phyloP scores from a whole-genome alignment of 1,140 invertebrate genomes.

The Chrysoperla carnea region DNA sequence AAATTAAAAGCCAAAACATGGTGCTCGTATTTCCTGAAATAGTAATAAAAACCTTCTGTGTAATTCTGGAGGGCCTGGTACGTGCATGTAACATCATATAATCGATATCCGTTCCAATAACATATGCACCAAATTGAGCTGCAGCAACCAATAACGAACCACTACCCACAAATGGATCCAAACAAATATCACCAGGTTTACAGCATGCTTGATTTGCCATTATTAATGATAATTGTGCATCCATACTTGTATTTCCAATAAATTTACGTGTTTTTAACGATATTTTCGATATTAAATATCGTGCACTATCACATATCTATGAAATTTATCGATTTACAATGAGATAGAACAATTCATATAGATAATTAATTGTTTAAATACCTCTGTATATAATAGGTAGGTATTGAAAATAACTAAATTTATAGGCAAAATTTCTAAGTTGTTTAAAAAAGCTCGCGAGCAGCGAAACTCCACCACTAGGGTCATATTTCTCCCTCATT shows the following conservation, averaged over 20 bases:
- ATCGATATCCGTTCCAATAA: conserved; percentile 86
- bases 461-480: too few relatives aligned
- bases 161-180: conserved; percentile 92
- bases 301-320: conserved; percentile 63
- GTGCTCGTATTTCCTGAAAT: too few relatives aligned
- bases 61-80: conserved; percentile 59
- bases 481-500: too few relatives aligned
- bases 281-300: conserved; percentile 57
- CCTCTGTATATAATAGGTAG: too few relatives aligned
- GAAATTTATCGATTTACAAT: conserved; percentile 8
- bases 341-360: conserved; percentile 7
- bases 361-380: too few relatives aligned
- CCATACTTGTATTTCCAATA: conserved; percentile 96
- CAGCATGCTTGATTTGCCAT: conserved; percentile 89
- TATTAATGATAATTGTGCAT: conserved; percentile 75
- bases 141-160: conserved; percentile 83
- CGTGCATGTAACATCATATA: conserved; percentile 80
- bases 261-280: conserved; percentile 82
- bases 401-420: too few relatives aligned
- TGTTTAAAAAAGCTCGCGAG: too few relatives aligned
- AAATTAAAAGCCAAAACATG: too few relatives aligned
- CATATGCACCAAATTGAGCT: conserved; percentile 79
- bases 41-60: conserved; percentile 39
- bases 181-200: conserved; percentile 49
- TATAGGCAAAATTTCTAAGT: too few relatives aligned